Percentiles rank a stretch among this genome's conserved stretches.
Conservation (phyloP, 1,140 invertebrate species). For the Drosophila trapezifrons region DNA sequence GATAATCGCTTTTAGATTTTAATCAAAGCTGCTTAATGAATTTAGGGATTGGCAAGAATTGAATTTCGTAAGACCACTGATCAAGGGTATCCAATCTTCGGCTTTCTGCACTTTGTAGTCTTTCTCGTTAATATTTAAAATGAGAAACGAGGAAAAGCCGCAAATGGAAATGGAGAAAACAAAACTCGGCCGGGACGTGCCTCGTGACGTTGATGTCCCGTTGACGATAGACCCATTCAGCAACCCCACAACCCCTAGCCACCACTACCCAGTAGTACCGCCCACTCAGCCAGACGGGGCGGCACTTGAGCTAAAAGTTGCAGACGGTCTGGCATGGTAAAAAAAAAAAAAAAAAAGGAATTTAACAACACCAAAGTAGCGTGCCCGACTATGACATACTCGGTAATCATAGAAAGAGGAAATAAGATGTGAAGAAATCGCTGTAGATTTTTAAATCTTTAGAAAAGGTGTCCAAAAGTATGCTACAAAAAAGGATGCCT, state of each 20-base stretch:
- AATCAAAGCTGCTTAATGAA: too few species aligned
- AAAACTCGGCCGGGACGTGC: slow-evolving; percentile 36
- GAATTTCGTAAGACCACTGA: too few species aligned
- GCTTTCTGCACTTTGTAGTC: not conserved
- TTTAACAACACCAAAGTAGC: slow-evolving; percentile 6
- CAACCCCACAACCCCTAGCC: slow-evolving; percentile 18
- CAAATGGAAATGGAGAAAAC: slow-evolving; percentile 37
- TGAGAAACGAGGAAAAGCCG: slow-evolving; percentile 49
- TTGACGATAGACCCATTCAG: slow-evolving; percentile 32
- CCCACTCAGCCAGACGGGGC: slow-evolving; percentile 50
- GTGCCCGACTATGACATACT: slow-evolving; percentile 10
- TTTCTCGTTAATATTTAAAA: slow-evolving; percentile 64
- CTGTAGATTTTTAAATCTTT: not conserved
- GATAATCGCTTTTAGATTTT: too few species aligned
- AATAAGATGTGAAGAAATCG: not conserved
- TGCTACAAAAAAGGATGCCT: too few species aligned
- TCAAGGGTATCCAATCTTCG: not conserved
- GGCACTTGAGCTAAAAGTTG: slow-evolving; percentile 70
- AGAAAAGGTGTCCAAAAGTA: fast-evolving
- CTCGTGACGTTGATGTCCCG: slow-evolving; percentile 46
- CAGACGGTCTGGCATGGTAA: slow-evolving; percentile 52
- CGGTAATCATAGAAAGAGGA: not conserved
- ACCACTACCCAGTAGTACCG: slow-evolving; percentile 14
- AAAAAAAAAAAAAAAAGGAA: slow-evolving; percentile 28
- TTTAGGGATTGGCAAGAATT: too few species aligned